Evolutionary conservation across 2,797 vertebrate genomes (phyloP).

Genomic region (Hybognathus amarus): DNA sequence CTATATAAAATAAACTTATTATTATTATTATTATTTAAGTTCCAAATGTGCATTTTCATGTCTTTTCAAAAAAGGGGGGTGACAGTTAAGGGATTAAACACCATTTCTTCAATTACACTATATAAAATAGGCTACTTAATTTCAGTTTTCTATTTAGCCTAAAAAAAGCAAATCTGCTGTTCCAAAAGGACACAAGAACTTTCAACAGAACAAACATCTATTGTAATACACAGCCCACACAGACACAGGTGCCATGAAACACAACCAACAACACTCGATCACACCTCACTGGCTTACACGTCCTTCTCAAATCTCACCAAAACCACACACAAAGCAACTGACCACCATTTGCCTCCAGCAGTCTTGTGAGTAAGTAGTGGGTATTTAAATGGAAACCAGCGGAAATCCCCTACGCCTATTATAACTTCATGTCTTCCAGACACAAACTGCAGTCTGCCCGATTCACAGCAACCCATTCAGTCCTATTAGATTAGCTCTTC

Average conservation of each 20-base stretch:
- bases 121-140: too few species aligned
- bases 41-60: too few species aligned
- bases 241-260: conserved; percentile 18
- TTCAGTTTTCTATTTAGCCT: background rate
- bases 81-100: too few species aligned
- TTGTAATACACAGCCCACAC: conserved; percentile 15
- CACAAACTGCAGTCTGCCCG: conserved; percentile 27
- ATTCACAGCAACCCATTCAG: conserved; percentile 30
- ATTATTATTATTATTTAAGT: too few species aligned
- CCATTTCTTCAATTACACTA: too few species aligned
- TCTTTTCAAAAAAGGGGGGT: too few species aligned
- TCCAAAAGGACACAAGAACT: background rate
- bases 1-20: too few species aligned
- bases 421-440: conserved; percentile 46
- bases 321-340: conserved; percentile 26
- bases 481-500: conserved; percentile 38
- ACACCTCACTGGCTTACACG: conserved; percentile 1
- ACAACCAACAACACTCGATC: background rate
- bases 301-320: conserved; percentile 29
- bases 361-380: conserved; percentile 13
- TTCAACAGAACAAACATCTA: conserved; percentile 20
- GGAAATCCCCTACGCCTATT: conserved; percentile 40
- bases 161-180: background rate
- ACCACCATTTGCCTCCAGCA: conserved; percentile 37
- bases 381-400: conserved; percentile 42